These are phyloP conservation scores for Lanistes nyassanus DNA, from an alignment of 1,140 invertebrate genomes.

Conservation along the genomic window DNA sequence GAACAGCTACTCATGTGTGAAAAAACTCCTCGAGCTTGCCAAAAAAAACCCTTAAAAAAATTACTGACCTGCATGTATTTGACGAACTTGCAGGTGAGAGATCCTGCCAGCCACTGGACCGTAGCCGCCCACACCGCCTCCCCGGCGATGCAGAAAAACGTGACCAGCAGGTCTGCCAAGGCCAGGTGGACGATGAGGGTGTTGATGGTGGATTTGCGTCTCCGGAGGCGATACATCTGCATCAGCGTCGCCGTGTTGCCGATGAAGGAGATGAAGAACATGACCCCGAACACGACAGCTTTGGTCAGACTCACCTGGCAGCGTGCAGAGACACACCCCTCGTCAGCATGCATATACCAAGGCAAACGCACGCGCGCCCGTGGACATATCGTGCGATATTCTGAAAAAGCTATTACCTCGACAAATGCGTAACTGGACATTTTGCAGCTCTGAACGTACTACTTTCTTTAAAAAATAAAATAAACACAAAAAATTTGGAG, in stretches of 20 bases:
- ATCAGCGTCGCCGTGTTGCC: conserved; percentile 81
- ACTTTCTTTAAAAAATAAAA: neutral
- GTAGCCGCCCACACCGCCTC: conserved; percentile 83
- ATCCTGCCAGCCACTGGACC: conserved; percentile 83
- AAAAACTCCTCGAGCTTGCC: too few relatives aligned
- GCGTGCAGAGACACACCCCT: neutral
- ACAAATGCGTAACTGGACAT: neutral
- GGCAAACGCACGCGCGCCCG: too few relatives aligned
- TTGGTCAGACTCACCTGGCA: conserved; percentile 69
- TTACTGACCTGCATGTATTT: conserved; percentile 80
- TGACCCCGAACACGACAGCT: conserved; percentile 74
- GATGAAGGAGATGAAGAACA: conserved; percentile 78
- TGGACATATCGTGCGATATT: too few relatives aligned
- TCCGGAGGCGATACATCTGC: conserved; percentile 74
- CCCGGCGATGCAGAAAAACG: conserved; percentile 81
- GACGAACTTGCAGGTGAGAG: conserved; percentile 81
- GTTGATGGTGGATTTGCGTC: conserved; percentile 76
- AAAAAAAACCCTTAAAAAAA: too few relatives aligned
- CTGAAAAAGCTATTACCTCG: neutral
- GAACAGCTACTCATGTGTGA: too few relatives aligned
- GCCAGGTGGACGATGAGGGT: conserved; percentile 78
- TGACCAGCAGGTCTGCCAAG: conserved; percentile 79
- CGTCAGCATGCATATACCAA: too few relatives aligned
- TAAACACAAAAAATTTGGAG: neutral
- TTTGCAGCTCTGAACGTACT: neutral